Base-by-base conservation (phyloP, 2,797 vertebrate species). In the Oophaga sylvatica region DNA sequence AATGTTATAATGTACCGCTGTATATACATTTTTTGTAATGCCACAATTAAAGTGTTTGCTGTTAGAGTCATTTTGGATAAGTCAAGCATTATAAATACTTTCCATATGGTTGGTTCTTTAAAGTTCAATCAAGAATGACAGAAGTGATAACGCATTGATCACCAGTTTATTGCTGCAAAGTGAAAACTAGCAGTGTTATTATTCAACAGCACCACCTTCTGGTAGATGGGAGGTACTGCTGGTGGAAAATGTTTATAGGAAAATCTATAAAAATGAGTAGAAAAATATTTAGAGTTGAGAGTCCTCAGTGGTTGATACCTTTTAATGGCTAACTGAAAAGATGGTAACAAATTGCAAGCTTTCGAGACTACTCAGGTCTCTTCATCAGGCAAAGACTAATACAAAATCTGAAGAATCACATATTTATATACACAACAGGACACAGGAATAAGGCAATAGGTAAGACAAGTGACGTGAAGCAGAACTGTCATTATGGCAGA, bases 161-260 rank as follows among this genome's bases (percentile, higher is more conserved):
- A 16, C 48, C 83, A 87, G 67, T 91, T 89, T 87, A 90, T 62
- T 11, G 81, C 73, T 48, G 87, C 17, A 90, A 12, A 8, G 0
- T 1, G 10, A 41, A 4, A 4, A 5, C 12, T 0, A 1, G 0
- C 1, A 0, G 11, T 88, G 90, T 68, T 89, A 59, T 90, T 94
- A 88, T 91, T 87, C 94, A 95, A 95, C 92, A 95, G 93, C 93
- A 80, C 93, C 95, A 94, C 87, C 94, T 94, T 90, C 93, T 92
- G 95, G 86, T 88, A 78, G 8, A 35, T 48, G 45, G 41, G 53
- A 56, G 12, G 45, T 71, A 79, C 19, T 83, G 59, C 20, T 26
- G 10, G 57, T 56, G 16, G 26, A 73, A 59, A 48, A 68, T 5
- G 17, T 77, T 1, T 35, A 41, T 45, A 0, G n/a, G 5, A 41